These are phyloP conservation scores for Chloebia gouldiae DNA, from an alignment of 2,113 vertebrate genomes.

Conservation along the genomic window DNA sequence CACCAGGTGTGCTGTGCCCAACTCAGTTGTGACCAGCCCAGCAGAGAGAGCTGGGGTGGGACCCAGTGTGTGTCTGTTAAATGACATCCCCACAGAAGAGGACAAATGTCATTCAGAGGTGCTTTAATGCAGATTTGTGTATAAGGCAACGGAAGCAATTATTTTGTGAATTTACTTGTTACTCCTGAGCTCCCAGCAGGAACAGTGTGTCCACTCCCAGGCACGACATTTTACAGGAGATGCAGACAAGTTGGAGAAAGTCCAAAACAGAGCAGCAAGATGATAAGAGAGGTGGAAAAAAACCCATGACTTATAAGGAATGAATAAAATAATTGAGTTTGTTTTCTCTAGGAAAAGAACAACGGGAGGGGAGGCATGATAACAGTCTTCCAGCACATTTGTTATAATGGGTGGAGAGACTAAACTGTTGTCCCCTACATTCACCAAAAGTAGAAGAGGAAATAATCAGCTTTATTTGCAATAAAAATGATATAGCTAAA, in stretches of 20 bases:
- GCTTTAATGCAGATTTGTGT: not conserved
- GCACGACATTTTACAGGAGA: constrained; percentile 29
- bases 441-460: constrained; percentile 41
- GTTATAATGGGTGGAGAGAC: constrained; percentile 28
- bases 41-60: not conserved
- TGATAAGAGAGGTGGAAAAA: not conserved
- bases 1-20: not conserved
- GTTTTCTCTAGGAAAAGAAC: constrained; percentile 44
- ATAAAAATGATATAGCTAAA: constrained; percentile 61
- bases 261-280: constrained; percentile 20
- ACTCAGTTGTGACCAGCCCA: accelerated
- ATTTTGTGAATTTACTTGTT: not conserved
- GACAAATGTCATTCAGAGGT: not conserved
- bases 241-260: not conserved
- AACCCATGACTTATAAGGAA: not conserved
- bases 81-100: not conserved
- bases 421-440: constrained; percentile 25
- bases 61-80: not conserved
- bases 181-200: constrained; percentile 22
- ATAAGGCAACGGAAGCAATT: constrained; percentile 26
- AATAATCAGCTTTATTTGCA: constrained; percentile 60
- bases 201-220: constrained; percentile 16
- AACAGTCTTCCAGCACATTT: constrained; percentile 43
- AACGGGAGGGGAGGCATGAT: constrained; percentile 29
- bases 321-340: constrained; percentile 26